Evolutionary conservation across 2,797 vertebrate species (phyloP).

Genomic region (Tapera naevia): DNA sequence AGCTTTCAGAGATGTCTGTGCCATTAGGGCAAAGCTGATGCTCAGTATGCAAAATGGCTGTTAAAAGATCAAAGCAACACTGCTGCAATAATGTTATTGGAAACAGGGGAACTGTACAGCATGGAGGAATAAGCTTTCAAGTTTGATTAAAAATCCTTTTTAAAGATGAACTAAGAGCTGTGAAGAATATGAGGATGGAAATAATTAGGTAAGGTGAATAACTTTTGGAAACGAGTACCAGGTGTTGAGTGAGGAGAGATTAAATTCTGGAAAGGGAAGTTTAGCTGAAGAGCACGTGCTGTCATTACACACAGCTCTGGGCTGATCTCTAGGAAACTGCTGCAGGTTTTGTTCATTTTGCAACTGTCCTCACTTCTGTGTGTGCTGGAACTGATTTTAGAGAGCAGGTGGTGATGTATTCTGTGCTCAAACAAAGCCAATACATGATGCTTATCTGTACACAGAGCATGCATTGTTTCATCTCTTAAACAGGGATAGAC

Average conservation of each 20-base stretch:
- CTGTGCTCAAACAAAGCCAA: background rate
- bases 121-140: slow-evolving; percentile 57
- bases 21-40: slow-evolving; percentile 61
- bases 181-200: slow-evolving; percentile 52
- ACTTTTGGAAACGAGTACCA: slow-evolving; percentile 8
- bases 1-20: slow-evolving; percentile 59
- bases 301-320: background rate
- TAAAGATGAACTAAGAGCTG: slow-evolving; percentile 52
- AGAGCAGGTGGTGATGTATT: background rate
- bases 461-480: background rate
- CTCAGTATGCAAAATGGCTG: slow-evolving; percentile 67
- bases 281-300: background rate
- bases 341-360: background rate
- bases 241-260: slow-evolving; percentile 28
- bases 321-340: slow-evolving; percentile 39
- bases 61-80: slow-evolving; percentile 69
- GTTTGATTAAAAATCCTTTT: slow-evolving; percentile 68
- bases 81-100: slow-evolving; percentile 48
- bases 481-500: background rate
- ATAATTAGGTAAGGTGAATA: slow-evolving; percentile 54
- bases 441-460: background rate
- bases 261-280: slow-evolving; percentile 28
- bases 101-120: slow-evolving; percentile 18
- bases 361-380: background rate
- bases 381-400: slow-evolving; percentile 3